Evolutionary conservation across 2,113 vertebrate genomes (phyloP).

Genomic region (Calonectris borealis): DNA sequence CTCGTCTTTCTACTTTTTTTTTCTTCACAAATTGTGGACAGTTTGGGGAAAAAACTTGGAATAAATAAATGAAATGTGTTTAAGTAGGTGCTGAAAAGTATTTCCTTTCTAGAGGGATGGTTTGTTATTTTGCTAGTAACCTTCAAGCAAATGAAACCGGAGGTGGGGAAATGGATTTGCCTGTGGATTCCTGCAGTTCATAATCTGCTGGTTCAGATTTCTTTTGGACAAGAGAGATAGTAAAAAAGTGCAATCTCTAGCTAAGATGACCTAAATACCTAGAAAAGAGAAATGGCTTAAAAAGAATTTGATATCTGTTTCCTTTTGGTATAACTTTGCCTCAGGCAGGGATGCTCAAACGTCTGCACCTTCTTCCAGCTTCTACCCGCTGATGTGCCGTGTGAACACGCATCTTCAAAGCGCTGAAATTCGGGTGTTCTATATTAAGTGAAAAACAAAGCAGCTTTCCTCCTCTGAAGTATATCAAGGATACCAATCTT

Average conservation of each 20-base stretch:
- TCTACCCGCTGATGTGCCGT: neutral
- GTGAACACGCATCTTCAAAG: neutral
- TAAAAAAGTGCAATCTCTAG: neutral
- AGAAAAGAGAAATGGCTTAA: neutral
- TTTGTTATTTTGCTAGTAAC: neutral
- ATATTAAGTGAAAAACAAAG: neutral
- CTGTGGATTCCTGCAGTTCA: neutral
- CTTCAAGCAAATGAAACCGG: neutral
- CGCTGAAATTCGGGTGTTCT: neutral
- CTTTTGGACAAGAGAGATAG: neutral
- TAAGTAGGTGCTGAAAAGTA: neutral
- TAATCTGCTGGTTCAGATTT: neutral
- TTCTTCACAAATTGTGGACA: neutral
- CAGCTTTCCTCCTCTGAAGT: neutral
- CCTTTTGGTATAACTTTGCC: neutral
- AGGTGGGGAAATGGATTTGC: neutral
- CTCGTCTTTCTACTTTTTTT: neutral
- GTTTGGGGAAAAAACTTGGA: neutral
- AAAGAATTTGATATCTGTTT: neutral
- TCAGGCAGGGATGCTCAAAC: neutral
- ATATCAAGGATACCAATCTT: neutral
- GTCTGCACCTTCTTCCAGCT: neutral
- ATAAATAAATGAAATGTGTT: neutral
- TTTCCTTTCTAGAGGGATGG: neutral
- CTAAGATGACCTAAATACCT: neutral